Evolutionary conservation across 2,113 vertebrate species (phyloP).

Genomic region (Symphodus melops): DNA sequence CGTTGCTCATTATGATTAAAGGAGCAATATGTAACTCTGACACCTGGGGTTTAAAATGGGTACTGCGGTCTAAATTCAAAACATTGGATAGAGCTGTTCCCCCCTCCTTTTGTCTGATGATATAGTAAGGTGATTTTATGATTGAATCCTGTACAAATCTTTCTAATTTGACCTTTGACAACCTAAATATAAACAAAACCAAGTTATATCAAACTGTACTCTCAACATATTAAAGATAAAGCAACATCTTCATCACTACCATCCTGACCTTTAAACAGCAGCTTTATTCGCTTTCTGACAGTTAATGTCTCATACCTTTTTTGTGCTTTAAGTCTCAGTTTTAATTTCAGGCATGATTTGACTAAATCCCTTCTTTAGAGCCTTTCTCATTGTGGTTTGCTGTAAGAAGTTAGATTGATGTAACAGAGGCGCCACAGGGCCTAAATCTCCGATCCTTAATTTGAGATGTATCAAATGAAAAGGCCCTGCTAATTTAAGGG

Average conservation of each 20-base stretch:
- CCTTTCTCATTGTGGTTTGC: conserved; percentile 51
- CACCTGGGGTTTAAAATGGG: too few relatives aligned
- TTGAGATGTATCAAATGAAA: conserved; percentile 64
- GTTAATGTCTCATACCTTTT: neutral
- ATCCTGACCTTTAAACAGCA: neutral
- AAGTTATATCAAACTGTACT: neutral
- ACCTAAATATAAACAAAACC: neutral
- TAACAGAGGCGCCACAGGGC: conserved; percentile 45
- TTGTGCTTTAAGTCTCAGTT: conserved; percentile 22
- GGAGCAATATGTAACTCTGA: too few relatives aligned
- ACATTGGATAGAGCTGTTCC: too few relatives aligned
- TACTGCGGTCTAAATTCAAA: too few relatives aligned
- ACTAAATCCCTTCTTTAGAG: conserved; percentile 47
- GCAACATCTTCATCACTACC: neutral
- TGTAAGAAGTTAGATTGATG: conserved; percentile 50
- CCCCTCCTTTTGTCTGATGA: too few relatives aligned
- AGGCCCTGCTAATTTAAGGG: conserved; percentile 59
- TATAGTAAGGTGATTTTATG: too few relatives aligned
- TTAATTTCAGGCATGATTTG: conserved; percentile 53
- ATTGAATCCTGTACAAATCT: too few relatives aligned
- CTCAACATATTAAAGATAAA: neutral
- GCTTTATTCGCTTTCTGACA: conserved; percentile 7
- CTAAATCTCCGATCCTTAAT: conserved; percentile 60
- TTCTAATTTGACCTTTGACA: neutral
- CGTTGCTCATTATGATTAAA: neutral